Evolutionary conservation across 2,797 vertebrate genomes (phyloP), one percentile per base, ranked within the genome.

Genomic region (Eulemur mongoz): DNA sequence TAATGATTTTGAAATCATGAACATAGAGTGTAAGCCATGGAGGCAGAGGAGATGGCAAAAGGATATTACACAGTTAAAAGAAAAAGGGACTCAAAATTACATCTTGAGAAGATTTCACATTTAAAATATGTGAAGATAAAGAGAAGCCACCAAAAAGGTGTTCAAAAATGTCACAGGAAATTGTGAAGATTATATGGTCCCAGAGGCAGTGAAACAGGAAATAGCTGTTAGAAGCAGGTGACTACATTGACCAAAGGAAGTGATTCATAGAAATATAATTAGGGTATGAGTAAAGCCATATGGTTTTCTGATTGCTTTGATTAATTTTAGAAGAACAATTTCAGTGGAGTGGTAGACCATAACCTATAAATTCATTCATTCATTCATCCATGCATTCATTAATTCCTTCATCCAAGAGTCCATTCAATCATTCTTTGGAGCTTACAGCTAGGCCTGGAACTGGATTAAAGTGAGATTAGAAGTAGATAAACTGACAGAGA

Each of bases 351-450:
- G 7, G 9, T 72, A 43, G 14, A 63, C n/a, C 20, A 91, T 84
- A 84, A 59, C 2, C 59, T 76, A 35, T 54, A 22, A 50, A 75
- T 80, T 63, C 25, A 76, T 59, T 22, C 2, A 92, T 17, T 15
- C 8, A 80, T 94, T 40, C 5, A 59, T 81, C 1, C 15, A 61
- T 45, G 78, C 12, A 80, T 73, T 76, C 45, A 45, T 2, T 40
- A 54, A 75, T 40, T 45, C 32, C 73, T 91, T 57, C 20, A 91
- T 63, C 43, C 32, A 30, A 7, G 35, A 32, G 2, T 67, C 63
- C 63, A 73, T 91, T 89, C 50, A 92, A 6, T 88, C 22, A 69
- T 82, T 97, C 30, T 94, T 92, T 88, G 57, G 18, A 79, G 61
- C 35, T 90, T 63, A 63, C 3, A 59, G 7, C 23, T 67, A 48